Percentiles rank a stretch among this genome's conserved stretches.
phyloP scores from a whole-genome alignment of 2,888 invertebrate genomes.

The Cremastinae sp. region DNA sequence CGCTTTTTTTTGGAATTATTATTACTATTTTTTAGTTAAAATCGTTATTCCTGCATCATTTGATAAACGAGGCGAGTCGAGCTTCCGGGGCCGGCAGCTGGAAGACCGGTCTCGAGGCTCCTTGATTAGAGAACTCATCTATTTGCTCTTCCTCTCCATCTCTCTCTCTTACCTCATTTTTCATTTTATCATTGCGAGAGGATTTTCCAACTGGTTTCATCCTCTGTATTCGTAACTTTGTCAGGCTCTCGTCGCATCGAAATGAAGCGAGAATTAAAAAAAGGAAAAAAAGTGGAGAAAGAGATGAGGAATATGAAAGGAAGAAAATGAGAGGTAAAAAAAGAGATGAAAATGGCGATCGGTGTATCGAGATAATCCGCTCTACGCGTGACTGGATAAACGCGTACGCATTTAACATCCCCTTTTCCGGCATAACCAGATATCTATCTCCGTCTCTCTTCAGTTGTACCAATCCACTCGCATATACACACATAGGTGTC shows the following conservation, averaged over 20 bases:
- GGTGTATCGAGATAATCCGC: slow-evolving; percentile 54
- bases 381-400: slow-evolving; percentile 55
- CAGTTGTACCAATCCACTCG: no score
- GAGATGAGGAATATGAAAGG: background rate
- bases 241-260: background rate
- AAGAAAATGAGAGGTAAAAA: slow-evolving; percentile 1
- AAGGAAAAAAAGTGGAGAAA: no score
- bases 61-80: slow-evolving; percentile 50
- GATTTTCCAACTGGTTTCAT: slow-evolving; percentile 22
- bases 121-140: slow-evolving; percentile 46
- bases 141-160: slow-evolving; percentile 15
- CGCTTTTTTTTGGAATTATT: slow-evolving; percentile 25
- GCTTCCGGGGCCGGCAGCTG: slow-evolving; percentile 54
- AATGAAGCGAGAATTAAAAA: no score
- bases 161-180: slow-evolving; percentile 2
- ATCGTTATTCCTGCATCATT: slow-evolving; percentile 33
- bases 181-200: slow-evolving; percentile 18
- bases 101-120: slow-evolving; percentile 51
- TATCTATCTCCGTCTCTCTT: slow-evolving; percentile 7
- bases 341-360: slow-evolving; percentile 11
- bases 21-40: slow-evolving; percentile 14
- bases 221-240: background rate
- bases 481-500: slow-evolving; percentile 26
- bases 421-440: slow-evolving; percentile 58
- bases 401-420: slow-evolving; percentile 49